Evolutionary conservation across 2,113 vertebrate genomes (phyloP), one percentile per base, ranked within the genome.

Genomic region (Petrocephalus zakoni): DNA sequence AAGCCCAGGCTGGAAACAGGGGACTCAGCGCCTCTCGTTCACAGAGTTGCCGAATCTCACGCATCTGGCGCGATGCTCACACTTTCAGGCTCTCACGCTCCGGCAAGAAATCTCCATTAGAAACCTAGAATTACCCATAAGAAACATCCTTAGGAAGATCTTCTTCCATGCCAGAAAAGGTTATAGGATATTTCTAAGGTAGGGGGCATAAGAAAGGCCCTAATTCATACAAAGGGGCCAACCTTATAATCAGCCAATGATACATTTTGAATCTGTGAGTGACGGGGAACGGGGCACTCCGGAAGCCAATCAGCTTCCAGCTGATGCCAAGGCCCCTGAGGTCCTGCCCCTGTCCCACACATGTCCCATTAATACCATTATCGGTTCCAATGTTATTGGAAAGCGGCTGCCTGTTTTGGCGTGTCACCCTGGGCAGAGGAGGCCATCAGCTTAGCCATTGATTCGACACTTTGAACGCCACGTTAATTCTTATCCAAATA

Each of bases 401-500:
- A 37, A 78, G 37, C 6, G 29, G 29, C 8, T 34, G 13, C 15
- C 72, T 78, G 72, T 78, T 78, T 78, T 10, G 15, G 2, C 34
- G 34, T 13, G 37, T 78, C 15, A 8, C 72, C 34, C 72, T 1
- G 34, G 34, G 72, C 34, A 29, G 4, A 78, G 72, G 17, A 19
- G 72, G 72, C 46, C 81, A 22, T 83, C 46, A 22, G 46, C 81
- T 83, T 49, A 47, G 81, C 46, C 21, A 83, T n/a, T 49, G 81
- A 83, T 83, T 83, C 46, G 52, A 53, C 51, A 86, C 52, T 52
- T 86, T 8, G 84, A 55, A 86, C n/a, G 15, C 17, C 29, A 55
- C n/a, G 52, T 86, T 86, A 56, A 34, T 86, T 86, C 51, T 85
- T 34, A 85, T 53, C 83, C 47, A 85, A 83, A 85, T 85, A 53